Evolutionary conservation across 2,797 vertebrate species (phyloP).

Genomic region (Dryobates pubescens): DNA sequence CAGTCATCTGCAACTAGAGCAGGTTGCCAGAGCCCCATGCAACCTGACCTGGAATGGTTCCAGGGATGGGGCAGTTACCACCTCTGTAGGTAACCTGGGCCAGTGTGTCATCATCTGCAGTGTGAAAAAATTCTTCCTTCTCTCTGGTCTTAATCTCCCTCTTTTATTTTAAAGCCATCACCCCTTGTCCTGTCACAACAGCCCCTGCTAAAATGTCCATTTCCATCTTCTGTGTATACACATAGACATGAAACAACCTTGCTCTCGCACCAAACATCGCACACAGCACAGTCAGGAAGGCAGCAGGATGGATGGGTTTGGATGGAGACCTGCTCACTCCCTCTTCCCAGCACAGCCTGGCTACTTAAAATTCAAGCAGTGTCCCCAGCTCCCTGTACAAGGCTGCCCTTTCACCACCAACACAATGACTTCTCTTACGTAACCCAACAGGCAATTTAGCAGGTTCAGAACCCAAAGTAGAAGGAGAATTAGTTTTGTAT

Average conservation of each 20-base stretch:
- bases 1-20: too few relatives aligned
- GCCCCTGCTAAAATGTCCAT: too few relatives aligned
- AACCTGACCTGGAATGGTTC: too few relatives aligned
- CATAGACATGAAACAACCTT: conserved; percentile 15
- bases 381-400: conserved; percentile 14
- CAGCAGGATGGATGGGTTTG: conserved; percentile 70
- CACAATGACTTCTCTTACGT: conserved; percentile 65
- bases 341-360: neutral
- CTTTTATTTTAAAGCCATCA: too few relatives aligned
- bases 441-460: conserved; percentile 58
- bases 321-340: conserved; percentile 32
- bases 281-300: conserved; percentile 22
- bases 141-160: too few relatives aligned
- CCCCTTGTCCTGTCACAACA: too few relatives aligned
- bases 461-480: conserved; percentile 40
- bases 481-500: conserved; percentile 1
- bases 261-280: conserved; percentile 22
- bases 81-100: too few relatives aligned
- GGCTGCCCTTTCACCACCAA: conserved; percentile 70
- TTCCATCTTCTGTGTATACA: too few relatives aligned
- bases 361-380: conserved; percentile 66
- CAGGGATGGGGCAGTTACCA: too few relatives aligned
- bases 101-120: too few relatives aligned
- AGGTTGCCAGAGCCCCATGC: too few relatives aligned
- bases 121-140: too few relatives aligned